Base-by-base conservation (phyloP, 2,797 vertebrate genomes). In the Myiothlypis coronata region DNA sequence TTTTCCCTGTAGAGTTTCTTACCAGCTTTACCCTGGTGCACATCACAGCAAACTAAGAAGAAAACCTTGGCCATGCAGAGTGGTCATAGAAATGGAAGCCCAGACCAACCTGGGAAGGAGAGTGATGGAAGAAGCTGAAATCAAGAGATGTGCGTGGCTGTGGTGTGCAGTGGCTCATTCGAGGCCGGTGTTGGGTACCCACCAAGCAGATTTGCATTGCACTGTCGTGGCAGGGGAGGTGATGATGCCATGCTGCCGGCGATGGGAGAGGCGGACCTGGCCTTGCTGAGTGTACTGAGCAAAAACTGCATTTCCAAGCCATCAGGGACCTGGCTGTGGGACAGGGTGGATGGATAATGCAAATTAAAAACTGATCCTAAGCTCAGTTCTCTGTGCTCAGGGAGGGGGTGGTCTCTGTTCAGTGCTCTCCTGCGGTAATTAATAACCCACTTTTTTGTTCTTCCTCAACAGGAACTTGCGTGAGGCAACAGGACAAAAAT, bases 401-500 rank as follows among this genome's bases (percentile, higher is more conserved):
- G 59, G 30, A 23, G 11, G 5, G 9, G 18, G 4, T 14, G 28
- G 8, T 34, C 46, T 80, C 57, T 24, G 22, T 44, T 69, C 59
- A 15, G 43, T 11, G 20, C 18, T 78, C 17, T 47, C 30, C 34
- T 49, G 30, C 9, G 2, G 3, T 60, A 2, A 22, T 70, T 83
- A 1, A 30, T 97, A 60, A 96, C 70, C 27, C 23, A 1, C 23
- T 83, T 60, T 52, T 89, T 61, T 37, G 39, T 87, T 90, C 81
- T 97, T 24, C 92, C 39, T 70, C 72, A 30, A 83, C 96, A 98
- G 98, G 96, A 93, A 1, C 69, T 67, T 7, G 94, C 35, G 96
- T 94, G 96, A 93, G 93, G 56, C 90, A 52, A 83, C 93, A 52
- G 87, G 94, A 97, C 97, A 97, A 98, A 96, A 47, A 99, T 99